phyloP scores from a whole-genome alignment of 1,140 invertebrate species.

The Eupristina koningsbergeri region DNA sequence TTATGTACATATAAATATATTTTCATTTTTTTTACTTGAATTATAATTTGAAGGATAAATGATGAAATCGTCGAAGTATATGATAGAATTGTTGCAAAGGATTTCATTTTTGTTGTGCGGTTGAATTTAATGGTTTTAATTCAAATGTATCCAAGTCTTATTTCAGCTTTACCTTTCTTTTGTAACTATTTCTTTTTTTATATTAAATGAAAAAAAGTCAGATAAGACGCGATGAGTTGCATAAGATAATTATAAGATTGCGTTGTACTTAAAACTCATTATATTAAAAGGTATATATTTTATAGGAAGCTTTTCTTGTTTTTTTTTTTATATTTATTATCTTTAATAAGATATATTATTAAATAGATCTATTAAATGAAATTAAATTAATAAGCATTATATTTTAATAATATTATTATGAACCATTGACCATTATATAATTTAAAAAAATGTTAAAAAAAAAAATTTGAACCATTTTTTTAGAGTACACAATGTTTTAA shows the following conservation, averaged over 20 bases:
- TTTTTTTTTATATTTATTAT: too few relatives aligned
- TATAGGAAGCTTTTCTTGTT: background rate
- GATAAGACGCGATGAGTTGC: background rate
- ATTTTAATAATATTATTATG: too few relatives aligned
- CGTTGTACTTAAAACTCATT: background rate
- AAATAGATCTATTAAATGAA: too few relatives aligned
- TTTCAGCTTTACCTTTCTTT: background rate
- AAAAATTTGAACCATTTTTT: too few relatives aligned
- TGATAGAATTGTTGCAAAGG: background rate
- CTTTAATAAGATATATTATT: too few relatives aligned
- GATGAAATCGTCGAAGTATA: background rate
- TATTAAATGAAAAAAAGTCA: background rate
- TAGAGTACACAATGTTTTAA: background rate
- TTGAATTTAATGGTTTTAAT: conserved; percentile 20
- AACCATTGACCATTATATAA: too few relatives aligned
- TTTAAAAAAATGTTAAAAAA: too few relatives aligned
- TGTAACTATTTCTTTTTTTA: conserved; percentile 37
- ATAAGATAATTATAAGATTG: background rate
- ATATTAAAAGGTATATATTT: background rate
- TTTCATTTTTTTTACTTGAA: background rate
- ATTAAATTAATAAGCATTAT: too few relatives aligned
- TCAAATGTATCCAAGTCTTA: background rate
- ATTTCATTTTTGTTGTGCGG: background rate
- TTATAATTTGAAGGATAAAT: conserved; percentile 19
- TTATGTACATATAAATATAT: background rate